Base-by-base conservation (phyloP, 2,888 invertebrate species). In the Argyra leucocephala region DNA sequence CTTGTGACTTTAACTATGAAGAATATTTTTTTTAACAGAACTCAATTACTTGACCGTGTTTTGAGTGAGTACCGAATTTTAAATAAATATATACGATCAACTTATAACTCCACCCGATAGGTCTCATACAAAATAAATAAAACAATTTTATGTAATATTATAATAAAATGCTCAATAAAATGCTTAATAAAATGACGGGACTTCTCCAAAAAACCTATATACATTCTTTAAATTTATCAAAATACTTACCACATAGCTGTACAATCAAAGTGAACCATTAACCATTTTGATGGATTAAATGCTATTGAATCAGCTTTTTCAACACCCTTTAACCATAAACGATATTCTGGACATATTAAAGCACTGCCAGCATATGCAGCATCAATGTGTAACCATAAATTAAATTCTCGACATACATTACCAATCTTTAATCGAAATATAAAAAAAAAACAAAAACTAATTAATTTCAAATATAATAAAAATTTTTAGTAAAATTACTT, bases 241-340 rank as follows among this genome's bases (percentile, higher is more conserved):
- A 57, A 60, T n/a, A 73, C 83, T 82, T 82, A 96, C 96, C 98
- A 99, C 92, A 99, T 91, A 1, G 96, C 96, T 0, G 98, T 97
- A 76, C 98, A 99, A 79, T 99, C 99, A 71, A 99, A 99, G 80
- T 98, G 96, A 10, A 98, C 93, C 95, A 99, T 93, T 77, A 99
- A 81, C 95, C 98, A 98, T 79, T 99, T 99, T 66, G 96, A 96
- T 0, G 98, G 96, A 80, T 99, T 99, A 79, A 98, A 98, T 3
- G 96, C 97, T 70, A 98, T 89, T 0, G 98, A 98, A 75, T 97
- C 90, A 0, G 92, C 96, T 71, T 86, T 82, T 74, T 96, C 91
- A n/a, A 96, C 88, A 6, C 97, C 97, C 67, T 87, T 85, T 74
- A 96, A 79, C 91, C 94, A 93, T 69, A 87, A 86, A 62, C 97